Base-by-base conservation (phyloP, 2,113 vertebrate species). In the Lophochroa leadbeateri region DNA sequence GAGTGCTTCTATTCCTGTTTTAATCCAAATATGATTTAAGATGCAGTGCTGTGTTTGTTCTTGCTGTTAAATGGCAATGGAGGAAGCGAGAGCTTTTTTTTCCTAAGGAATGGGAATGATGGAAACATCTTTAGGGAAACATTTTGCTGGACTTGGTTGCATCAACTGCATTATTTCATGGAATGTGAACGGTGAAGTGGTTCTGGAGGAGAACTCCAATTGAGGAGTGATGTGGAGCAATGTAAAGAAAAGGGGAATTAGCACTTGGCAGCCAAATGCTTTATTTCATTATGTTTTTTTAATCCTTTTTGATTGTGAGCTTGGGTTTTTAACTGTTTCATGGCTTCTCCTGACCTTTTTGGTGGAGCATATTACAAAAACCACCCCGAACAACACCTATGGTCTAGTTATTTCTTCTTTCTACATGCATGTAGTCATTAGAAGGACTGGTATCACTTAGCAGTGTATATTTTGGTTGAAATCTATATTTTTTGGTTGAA, bases 71-170 rank as follows among this genome's bases (percentile, higher is more conserved):
- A 79, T 24, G 72, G 67, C 13, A 39, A 77, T 57, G 72, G 77
- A 95, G 82, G 84, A 94, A 96, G 64, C 67, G 53, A 31, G n/a
- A 87, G 79, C 35, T 27, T 35, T 55, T 27, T 46, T 47, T 79
- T 63, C 71, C 57, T 1, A 72, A 91, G 67, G 64, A 89, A 71
- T 87, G 55, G 78, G 84, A 47, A 79, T 37, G 72, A 90, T 94
- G 92, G 90, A 91, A 97, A 60, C 70, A 92, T 96, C 95, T 96
- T 97, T 88, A 95, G 94, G 94, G 90, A 95, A 84, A 94, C 79
- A 39, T 92, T 97, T 97, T 87, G 94, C 93, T 92, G 91, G 93
- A 90, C 96, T 96, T 93, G 94, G 96, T 97, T 96, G 95, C 92
- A 95, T 93, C 96, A 94, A 96, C 91, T 57, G 5, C 55, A 4